Evolutionary conservation across 2,113 vertebrate species (phyloP).

Genomic region (Grantiella picta): DNA sequence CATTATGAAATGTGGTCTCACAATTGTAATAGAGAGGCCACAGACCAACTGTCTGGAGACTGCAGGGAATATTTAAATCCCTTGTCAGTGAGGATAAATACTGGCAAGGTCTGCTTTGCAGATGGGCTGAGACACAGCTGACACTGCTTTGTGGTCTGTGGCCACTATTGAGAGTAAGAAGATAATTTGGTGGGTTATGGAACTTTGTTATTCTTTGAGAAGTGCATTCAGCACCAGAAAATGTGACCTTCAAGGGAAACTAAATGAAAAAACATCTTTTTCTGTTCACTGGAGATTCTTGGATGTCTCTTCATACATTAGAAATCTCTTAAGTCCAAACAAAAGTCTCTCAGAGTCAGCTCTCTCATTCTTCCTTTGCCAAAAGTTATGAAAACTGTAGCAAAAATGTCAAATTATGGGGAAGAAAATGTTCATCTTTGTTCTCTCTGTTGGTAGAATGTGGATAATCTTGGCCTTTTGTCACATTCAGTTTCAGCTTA

Average conservation of each 20-base stretch:
- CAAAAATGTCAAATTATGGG: background rate
- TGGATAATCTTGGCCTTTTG: background rate
- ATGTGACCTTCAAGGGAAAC: background rate
- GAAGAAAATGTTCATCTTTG: background rate
- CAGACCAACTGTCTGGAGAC: background rate
- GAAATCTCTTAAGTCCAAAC: background rate
- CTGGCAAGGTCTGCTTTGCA: constrained; percentile 6
- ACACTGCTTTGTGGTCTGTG: background rate
- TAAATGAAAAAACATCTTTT: background rate
- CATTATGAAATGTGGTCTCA: background rate
- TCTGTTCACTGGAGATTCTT: background rate
- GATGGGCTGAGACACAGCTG: background rate
- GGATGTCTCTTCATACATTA: background rate
- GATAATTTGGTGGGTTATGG: background rate
- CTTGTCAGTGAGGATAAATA: background rate
- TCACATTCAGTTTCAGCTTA: background rate
- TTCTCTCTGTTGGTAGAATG: background rate
- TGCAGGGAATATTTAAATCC: background rate
- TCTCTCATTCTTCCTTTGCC: background rate
- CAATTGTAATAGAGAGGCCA: background rate
- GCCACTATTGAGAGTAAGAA: background rate
- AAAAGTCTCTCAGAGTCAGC: background rate
- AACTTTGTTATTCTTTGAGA: background rate
- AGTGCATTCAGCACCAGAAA: background rate
- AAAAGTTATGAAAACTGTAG: background rate